Conservation (phyloP, 2,113 vertebrate genomes). For the Plectropomus leopardus region DNA sequence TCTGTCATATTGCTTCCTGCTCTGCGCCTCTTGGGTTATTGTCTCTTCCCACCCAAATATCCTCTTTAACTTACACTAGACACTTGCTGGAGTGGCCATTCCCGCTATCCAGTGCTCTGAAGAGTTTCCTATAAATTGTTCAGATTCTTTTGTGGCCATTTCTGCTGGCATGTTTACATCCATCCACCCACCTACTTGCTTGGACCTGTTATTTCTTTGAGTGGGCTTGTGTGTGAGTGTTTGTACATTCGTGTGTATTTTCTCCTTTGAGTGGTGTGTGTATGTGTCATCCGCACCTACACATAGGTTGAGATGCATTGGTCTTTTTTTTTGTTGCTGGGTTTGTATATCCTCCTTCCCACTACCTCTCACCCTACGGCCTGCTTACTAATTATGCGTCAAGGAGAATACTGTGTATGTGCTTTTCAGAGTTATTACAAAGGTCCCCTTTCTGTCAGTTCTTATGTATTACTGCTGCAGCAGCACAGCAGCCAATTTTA, state of each 20-base stretch:
- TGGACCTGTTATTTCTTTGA: constrained; percentile 36
- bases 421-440: neutral
- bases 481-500: neutral
- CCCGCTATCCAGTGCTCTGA: constrained; percentile 4
- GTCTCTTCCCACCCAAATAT: constrained; percentile 49
- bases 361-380: neutral
- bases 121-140: constrained; percentile 43
- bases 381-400: constrained; percentile 9
- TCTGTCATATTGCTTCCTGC: constrained; percentile 12
- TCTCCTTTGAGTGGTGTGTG: neutral
- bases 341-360: neutral
- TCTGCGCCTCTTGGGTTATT: constrained; percentile 19
- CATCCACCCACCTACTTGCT: constrained; percentile 48
- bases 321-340: neutral
- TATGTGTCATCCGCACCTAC: constrained; percentile 22
- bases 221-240: constrained; percentile 28
- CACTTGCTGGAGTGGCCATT: constrained; percentile 42
- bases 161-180: constrained; percentile 41
- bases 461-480: neutral
- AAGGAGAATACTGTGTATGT: neutral
- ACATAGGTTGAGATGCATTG: neutral
- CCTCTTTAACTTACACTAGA: constrained; percentile 23
- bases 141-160: constrained; percentile 13
- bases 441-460: neutral
- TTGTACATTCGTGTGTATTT: constrained; percentile 4